Evolutionary conservation across 2,888 invertebrate species (phyloP).

Genomic region (Noctua comes): DNA sequence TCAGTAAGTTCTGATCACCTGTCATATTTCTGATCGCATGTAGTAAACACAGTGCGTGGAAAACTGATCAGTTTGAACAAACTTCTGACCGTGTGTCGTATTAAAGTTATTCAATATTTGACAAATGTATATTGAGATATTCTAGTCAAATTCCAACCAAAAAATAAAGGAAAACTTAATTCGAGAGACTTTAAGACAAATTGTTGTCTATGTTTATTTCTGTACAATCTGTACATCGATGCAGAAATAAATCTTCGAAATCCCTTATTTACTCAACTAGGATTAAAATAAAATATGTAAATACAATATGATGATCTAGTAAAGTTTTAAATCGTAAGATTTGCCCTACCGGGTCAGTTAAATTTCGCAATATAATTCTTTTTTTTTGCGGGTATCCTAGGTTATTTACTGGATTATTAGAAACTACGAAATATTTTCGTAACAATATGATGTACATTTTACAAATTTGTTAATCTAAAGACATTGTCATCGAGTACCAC

Average conservation of each 20-base stretch:
- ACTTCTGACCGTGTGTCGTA: slow-evolving; percentile 9
- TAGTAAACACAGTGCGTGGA: not conserved
- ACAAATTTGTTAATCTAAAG: not conserved
- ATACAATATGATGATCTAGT: too few relatives aligned
- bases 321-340: not conserved
- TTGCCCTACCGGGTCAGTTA: too few relatives aligned
- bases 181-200: slow-evolving; percentile 26
- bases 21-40: slow-evolving; percentile 13
- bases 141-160: slow-evolving; percentile 23
- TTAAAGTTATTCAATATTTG: slow-evolving; percentile 27
- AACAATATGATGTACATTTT: not conserved
- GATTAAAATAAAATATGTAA: not conserved
- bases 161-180: slow-evolving; percentile 33
- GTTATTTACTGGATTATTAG: not conserved
- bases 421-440: not conserved
- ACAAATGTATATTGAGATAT: slow-evolving; percentile 15
- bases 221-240: not conserved
- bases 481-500: slow-evolving; percentile 34
- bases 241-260: not conserved
- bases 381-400: not conserved
- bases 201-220: not conserved
- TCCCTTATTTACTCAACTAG: not conserved
- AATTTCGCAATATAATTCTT: not conserved
- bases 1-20: not conserved
- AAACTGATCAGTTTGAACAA: slow-evolving; percentile 23